Evolutionary conservation across 2,888 invertebrate genomes (phyloP), one percentile per base, ranked within the genome.

Genomic region (Clivina fossor): DNA sequence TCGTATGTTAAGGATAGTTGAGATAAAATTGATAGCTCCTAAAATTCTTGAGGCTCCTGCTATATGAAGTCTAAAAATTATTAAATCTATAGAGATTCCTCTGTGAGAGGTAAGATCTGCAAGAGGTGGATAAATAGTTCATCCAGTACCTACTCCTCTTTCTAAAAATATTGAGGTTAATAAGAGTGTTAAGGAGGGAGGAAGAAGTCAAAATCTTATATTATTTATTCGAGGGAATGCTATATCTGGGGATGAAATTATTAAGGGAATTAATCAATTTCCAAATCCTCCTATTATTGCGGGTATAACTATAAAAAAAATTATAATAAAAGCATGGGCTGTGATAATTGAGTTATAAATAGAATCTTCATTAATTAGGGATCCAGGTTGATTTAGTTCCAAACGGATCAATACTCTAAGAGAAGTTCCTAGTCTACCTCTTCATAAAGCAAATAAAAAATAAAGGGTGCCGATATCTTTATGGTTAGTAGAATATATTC

Each of bases 221-320:
- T 88, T 89, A 80, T 90, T 90, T 79, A 90, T 78, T 68, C 88
- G 88, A 0, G 88, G 89, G 49, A 88, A 90, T 7, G 86, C 84
- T 78, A 90, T 89, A 80, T 90, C 90, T 2, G 86, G 86, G 0
- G 84, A 82, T 59, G 85, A 85, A 67, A 90, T 64, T 78, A 90
- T 86, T 74, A 90, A 64, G 3, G 89, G 89, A 0, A 89, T 75
- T 71, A 90, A 66, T 81, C 87, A 90, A 73, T 91, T 91, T 58
- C 90, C 90, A 78, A 90, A 90, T 66, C 89, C 88, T 51, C 89
- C 89, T 77, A 86, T 84, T 80, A 85, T 80, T 75, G 84, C 80
- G 4, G 84, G 83, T 76, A 84, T 84, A 41, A 84, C 81, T 75
- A 86, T 82, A 76, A 4, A 51, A 75, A 89, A 89, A 83, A 88